Evolutionary conservation across 2,888 invertebrate genomes (phyloP).

Genomic region (Athalia rosae): DNA sequence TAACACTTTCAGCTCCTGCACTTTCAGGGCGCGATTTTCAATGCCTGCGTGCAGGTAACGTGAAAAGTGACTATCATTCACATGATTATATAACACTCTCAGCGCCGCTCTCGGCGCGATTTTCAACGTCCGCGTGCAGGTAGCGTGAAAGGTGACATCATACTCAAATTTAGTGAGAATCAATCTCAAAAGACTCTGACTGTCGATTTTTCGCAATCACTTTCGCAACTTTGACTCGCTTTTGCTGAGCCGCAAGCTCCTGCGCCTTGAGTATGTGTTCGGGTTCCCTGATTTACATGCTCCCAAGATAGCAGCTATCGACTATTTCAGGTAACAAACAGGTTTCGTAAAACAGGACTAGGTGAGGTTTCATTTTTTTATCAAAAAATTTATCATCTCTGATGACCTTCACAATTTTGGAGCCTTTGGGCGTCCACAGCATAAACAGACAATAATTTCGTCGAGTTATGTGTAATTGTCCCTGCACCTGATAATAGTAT

Average conservation of each 20-base stretch:
- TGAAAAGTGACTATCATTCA: no score
- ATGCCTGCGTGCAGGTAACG: no score
- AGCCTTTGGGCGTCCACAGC: conserved; percentile 52
- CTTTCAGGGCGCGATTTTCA: no score
- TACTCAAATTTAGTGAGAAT: neutral
- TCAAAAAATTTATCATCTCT: conserved; percentile 54
- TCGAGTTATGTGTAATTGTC: conserved; percentile 54
- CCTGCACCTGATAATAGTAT: conserved; percentile 56
- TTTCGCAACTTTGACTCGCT: neutral
- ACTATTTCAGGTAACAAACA: conserved; percentile 57
- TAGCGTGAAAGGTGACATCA: neutral
- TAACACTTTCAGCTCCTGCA: no score
- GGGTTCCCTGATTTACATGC: conserved; percentile 52
- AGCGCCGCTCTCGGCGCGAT: neutral
- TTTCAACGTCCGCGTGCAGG: neutral
- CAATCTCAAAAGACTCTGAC: neutral
- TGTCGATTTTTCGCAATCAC: neutral
- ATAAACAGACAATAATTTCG: conserved; percentile 54
- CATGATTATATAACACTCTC: no score
- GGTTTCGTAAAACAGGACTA: conserved; percentile 52
- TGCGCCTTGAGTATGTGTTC: conserved; percentile 46
- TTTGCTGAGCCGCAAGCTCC: neutral
- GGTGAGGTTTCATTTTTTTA: conserved; percentile 48
- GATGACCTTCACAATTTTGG: conserved; percentile 49
- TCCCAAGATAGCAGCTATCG: conserved; percentile 49